Evolutionary conservation across 2,113 vertebrate species (phyloP).

Genomic region (Sminthopsis crassicaudata): DNA sequence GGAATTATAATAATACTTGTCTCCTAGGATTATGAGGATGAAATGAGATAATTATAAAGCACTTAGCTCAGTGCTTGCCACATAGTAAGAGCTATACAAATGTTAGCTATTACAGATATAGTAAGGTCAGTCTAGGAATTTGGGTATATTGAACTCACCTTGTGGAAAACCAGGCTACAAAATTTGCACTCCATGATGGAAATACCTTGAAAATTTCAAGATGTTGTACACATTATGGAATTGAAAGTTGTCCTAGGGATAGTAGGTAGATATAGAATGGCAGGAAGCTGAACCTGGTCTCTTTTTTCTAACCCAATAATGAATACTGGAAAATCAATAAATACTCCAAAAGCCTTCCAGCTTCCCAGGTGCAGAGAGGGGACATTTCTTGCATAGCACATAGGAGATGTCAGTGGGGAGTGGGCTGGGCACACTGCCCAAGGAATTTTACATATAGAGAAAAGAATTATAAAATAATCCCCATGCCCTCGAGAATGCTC

Average conservation of each 20-base stretch:
- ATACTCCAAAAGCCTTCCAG: background rate
- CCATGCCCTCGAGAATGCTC: background rate
- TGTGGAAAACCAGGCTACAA: background rate
- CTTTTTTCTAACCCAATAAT: background rate
- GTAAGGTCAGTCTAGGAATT: too few species aligned
- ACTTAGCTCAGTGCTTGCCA: too few species aligned
- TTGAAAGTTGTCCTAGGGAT: background rate
- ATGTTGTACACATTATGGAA: background rate
- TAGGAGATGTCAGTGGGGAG: background rate
- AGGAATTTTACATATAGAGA: background rate
- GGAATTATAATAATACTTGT: background rate
- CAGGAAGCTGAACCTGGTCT: background rate
- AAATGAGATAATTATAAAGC: too few species aligned
- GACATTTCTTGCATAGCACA: background rate
- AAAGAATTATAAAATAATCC: background rate
- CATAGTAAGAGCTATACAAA: too few species aligned
- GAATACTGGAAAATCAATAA: background rate
- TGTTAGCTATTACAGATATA: too few species aligned
- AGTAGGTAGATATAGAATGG: background rate
- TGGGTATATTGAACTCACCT: background rate
- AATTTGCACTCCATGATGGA: background rate
- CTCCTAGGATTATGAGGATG: too few species aligned
- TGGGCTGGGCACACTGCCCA: background rate
- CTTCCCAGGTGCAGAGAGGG: background rate
- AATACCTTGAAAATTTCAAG: background rate